Base-by-base conservation (phyloP, 2,113 vertebrate genomes). In the Balaenoptera acutorostrata region DNA sequence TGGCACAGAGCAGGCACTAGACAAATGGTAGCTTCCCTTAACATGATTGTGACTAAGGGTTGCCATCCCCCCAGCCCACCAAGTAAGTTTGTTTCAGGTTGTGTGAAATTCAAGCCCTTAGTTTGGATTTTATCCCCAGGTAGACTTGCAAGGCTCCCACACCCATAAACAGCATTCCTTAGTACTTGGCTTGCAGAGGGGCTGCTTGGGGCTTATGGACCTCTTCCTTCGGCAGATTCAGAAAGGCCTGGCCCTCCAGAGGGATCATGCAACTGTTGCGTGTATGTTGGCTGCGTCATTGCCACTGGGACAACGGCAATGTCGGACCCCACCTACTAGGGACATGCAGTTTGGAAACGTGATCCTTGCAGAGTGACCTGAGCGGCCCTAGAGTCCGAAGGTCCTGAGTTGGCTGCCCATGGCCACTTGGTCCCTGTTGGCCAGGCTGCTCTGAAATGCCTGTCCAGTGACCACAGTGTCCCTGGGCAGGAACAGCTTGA, bases 211-310 rank as follows among this genome's bases (percentile, higher is more conserved):
- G 23, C 3, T 6, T 13, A 5, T 4, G 20, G 9, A 7, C 5
- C 31, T 90, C 25, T 36, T 81, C 13, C 27, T 89, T 41, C 61
- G 66, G 55, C 18, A 7, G 31, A 12, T 36, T 41, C 14, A 59
- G 49, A 94, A 55, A 72, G 5, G 4, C 39, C 39, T 18, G 10
- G 3, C 0, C 7, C 52, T 57, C 29, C 17, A 5, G 46, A 71
- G 7, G 36, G n/a, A 61, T 27, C 2, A 0, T 3, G 9, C 0
- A 7, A 29, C 12, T 13, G 5, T 31, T 88, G 21, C 13, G 0
- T 33, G 1, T 25, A 1, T 44, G 13, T 3, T 39, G 41, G 9
- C 46, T 33, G 15, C 9, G 1, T 44, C 31, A 15, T 5, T 39
- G 52, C 23, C 36, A 1, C 27, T 9, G 15, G 1, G 44, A 75